Percentiles rank a stretch among this genome's conserved stretches.
phyloP scores from a whole-genome alignment of 2,113 vertebrate genomes.

The Boleophthalmus pectinirostris region DNA sequence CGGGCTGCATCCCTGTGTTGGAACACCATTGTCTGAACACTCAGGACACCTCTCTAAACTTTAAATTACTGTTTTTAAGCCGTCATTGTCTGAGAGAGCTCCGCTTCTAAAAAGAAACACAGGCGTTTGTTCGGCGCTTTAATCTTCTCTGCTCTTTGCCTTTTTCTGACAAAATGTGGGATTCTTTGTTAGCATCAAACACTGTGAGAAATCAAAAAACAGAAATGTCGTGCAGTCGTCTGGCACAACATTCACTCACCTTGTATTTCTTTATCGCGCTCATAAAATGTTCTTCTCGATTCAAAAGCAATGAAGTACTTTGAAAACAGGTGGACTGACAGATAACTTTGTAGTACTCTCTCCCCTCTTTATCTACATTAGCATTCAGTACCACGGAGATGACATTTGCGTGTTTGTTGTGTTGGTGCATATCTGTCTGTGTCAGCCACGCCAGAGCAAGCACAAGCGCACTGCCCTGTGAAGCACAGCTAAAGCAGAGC shows the following conservation, averaged over 20 bases:
- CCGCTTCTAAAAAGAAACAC: constrained; percentile 56
- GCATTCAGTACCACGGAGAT: constrained; percentile 2
- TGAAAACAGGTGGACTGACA: constrained; percentile 23
- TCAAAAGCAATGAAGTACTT: constrained; percentile 30
- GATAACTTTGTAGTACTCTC: constrained; percentile 25
- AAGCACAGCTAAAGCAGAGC: constrained; percentile 32
- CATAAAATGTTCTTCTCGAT: constrained; percentile 32
- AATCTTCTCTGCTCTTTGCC: constrained; percentile 45
- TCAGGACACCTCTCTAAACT: constrained; percentile 74
- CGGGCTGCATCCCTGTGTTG: constrained; percentile 68
- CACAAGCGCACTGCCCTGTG: constrained; percentile 24
- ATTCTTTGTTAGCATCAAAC: constrained; percentile 35
- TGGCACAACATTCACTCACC: constrained; percentile 25
- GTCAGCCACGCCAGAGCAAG: constrained; percentile 18
- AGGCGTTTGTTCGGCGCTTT: constrained; percentile 41
- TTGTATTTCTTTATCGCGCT: constrained; percentile 36
- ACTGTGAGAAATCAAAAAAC: constrained; percentile 35
- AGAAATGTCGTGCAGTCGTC: constrained; percentile 40
- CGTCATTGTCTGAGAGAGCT: constrained; percentile 69
- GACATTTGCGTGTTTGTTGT: constrained; percentile 4
- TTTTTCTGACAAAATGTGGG: constrained; percentile 29
- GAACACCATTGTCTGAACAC: constrained; percentile 75
- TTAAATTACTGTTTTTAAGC: constrained; percentile 79
- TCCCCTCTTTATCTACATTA: constrained; percentile 13
- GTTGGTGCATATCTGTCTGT: constrained; percentile 5